Percentiles rank a stretch among this genome's conserved stretches.
These are phyloP conservation scores for Potamilus streckersoni DNA, from an alignment of 1,140 invertebrate genomes.

Conservation along the genomic window DNA sequence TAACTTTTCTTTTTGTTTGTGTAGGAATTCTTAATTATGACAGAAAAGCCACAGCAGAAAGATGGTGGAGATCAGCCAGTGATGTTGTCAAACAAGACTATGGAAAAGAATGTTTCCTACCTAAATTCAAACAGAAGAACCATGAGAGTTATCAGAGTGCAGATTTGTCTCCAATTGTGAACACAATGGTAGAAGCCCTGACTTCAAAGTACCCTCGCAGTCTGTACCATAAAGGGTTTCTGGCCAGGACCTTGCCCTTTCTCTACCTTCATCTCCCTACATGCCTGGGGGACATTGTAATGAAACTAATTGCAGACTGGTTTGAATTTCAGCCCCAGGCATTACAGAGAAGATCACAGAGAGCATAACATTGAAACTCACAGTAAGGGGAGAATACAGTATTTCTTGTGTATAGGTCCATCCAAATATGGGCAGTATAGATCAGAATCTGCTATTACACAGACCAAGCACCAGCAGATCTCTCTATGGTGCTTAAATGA, in stretches of 20 bases:
- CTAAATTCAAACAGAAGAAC: slow-evolving; percentile 45
- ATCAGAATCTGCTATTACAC: no score
- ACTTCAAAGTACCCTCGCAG: slow-evolving; percentile 42
- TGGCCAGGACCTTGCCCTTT: slow-evolving; percentile 52
- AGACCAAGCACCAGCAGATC: no score
- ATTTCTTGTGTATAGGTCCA: no score
- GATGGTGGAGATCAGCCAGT: slow-evolving; percentile 54
- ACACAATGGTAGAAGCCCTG: slow-evolving; percentile 48
- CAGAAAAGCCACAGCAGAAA: slow-evolving; percentile 41
- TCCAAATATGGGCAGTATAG: no score
- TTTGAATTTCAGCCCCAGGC: slow-evolving; percentile 46
- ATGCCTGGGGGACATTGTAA: slow-evolving; percentile 36
- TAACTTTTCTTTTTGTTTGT: neutral
- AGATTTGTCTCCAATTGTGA: slow-evolving; percentile 49
- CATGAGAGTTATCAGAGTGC: slow-evolving; percentile 40
- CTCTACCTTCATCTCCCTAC: slow-evolving; percentile 53
- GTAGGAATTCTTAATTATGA: slow-evolving; percentile 57
- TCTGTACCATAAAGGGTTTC: slow-evolving; percentile 57
- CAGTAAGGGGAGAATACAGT: no score
- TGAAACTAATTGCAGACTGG: slow-evolving; percentile 47
- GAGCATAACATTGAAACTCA: neutral
- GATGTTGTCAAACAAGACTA: slow-evolving; percentile 50
- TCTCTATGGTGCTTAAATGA: no score
- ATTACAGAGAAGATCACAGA: slow-evolving; percentile 5
- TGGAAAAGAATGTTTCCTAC: slow-evolving; percentile 52